These are phyloP conservation scores for Chrysogorgia sp. DNA, from an alignment of 92 coral and sea anemone species.

Conservation along the genomic window DNA sequence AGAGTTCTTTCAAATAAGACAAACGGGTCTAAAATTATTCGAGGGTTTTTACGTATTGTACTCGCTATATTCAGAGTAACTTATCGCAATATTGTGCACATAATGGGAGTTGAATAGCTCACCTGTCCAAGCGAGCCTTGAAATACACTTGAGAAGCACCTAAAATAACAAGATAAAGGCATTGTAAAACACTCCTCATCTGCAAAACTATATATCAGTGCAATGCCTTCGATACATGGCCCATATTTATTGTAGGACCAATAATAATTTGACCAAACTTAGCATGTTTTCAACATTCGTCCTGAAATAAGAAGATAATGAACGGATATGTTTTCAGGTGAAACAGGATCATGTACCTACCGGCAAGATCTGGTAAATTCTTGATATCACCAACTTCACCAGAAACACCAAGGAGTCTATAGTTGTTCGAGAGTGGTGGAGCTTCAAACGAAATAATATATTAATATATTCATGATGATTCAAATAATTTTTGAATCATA, in stretches of 20 bases:
- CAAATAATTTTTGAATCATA: no score
- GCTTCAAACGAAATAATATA: conserved; percentile 3
- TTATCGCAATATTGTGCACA: not conserved
- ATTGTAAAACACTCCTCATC: no score
- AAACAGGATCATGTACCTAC: conserved; percentile 9
- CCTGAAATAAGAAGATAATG: not conserved
- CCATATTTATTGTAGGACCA: no score
- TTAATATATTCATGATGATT: no score
- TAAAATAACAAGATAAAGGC: not conserved
- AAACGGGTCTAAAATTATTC: no score
- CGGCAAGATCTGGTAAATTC: conserved; percentile 28
- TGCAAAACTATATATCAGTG: no score
- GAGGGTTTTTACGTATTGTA: no score
- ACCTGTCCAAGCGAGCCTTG: conserved; percentile 41
- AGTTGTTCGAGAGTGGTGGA: not conserved
- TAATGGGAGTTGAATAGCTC: not conserved
- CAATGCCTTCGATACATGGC: no score
- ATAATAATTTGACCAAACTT: not conserved
- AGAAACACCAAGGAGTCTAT: conserved; percentile 23
- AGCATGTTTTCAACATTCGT: no score
- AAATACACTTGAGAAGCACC: conserved; percentile 20
- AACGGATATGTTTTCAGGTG: not conserved
- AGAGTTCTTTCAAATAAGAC: no score
- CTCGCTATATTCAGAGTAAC: no score
- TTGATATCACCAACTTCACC: conserved; percentile 42